Percentiles rank a stretch among this genome's conserved stretches.
These are phyloP conservation scores for Actenoides hombroni DNA, from an alignment of 2,113 vertebrate genomes.

Conservation along the genomic window DNA sequence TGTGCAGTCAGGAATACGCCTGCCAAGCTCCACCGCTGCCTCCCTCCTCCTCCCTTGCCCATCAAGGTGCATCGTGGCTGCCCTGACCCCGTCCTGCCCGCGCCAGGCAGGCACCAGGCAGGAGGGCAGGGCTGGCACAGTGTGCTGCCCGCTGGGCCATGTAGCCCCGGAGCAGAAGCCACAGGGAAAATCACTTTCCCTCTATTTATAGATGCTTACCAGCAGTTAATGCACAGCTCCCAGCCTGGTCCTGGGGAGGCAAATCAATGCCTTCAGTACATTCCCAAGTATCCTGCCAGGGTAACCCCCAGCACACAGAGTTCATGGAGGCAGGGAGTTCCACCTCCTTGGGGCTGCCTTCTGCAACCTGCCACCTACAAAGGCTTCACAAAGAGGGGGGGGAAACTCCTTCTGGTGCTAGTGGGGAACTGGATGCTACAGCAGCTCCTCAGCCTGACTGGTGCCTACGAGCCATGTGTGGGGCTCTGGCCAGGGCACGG, in stretches of 20 bases:
- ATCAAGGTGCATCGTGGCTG: background rate
- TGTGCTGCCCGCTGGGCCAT: background rate
- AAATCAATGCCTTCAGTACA: accelerated
- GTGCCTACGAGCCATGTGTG: accelerated
- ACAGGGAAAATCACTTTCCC: background rate
- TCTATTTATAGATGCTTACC: background rate
- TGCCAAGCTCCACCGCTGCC: background rate
- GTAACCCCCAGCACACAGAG: background rate
- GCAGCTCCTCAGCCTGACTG: background rate
- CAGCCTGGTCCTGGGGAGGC: background rate
- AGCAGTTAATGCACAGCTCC: background rate
- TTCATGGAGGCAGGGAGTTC: accelerated
- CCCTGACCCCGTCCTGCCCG: background rate
- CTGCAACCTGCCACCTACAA: background rate
- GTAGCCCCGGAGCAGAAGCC: background rate
- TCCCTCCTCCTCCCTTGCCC: background rate
- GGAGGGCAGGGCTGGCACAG: background rate
- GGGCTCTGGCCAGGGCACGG: background rate
- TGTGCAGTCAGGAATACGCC: constrained; percentile 18
- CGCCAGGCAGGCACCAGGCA: background rate
- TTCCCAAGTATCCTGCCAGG: background rate
- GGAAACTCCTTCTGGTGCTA: background rate
- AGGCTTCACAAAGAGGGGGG: background rate
- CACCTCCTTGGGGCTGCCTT: background rate
- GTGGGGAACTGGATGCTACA: accelerated